Conservation (phyloP, 2,113 vertebrate species). For the Daphoenositta chrysoptera region DNA sequence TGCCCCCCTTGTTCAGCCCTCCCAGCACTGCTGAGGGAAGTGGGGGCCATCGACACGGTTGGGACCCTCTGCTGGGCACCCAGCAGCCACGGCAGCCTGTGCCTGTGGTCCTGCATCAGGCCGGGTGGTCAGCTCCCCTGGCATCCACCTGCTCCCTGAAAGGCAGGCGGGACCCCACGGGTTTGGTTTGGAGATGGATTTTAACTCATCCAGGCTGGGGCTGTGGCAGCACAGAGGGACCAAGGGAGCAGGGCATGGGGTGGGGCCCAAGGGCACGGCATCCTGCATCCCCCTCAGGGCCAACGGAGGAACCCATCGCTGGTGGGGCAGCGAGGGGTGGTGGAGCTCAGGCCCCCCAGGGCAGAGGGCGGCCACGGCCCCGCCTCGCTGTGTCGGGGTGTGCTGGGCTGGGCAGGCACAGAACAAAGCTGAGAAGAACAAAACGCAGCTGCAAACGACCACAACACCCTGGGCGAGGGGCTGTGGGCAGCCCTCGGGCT, state of each 20-base stretch:
- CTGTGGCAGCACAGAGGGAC: neutral
- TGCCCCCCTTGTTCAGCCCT: neutral
- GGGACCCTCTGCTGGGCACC: neutral
- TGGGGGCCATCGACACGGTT: accelerated
- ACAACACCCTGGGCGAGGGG: neutral
- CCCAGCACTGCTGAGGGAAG: neutral
- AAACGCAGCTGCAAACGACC: neutral
- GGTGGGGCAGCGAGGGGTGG: accelerated
- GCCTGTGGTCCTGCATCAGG: accelerated
- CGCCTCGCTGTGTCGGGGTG: accelerated
- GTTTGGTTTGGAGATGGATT: neutral
- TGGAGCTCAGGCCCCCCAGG: accelerated
- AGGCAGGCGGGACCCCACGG: neutral
- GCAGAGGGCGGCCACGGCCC: neutral
- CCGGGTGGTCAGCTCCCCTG: neutral
- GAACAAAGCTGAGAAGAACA: neutral
- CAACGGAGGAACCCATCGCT: accelerated
- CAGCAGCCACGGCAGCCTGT: neutral
- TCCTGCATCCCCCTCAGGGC: neutral
- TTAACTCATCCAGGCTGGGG: neutral
- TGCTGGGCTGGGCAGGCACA: neutral
- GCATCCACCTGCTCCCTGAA: neutral
- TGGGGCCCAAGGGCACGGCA: neutral
- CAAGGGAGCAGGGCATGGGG: neutral
- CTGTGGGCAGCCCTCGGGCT: neutral